Conservation (phyloP, 2,888 invertebrate species). For the Dolomedes plantarius region DNA sequence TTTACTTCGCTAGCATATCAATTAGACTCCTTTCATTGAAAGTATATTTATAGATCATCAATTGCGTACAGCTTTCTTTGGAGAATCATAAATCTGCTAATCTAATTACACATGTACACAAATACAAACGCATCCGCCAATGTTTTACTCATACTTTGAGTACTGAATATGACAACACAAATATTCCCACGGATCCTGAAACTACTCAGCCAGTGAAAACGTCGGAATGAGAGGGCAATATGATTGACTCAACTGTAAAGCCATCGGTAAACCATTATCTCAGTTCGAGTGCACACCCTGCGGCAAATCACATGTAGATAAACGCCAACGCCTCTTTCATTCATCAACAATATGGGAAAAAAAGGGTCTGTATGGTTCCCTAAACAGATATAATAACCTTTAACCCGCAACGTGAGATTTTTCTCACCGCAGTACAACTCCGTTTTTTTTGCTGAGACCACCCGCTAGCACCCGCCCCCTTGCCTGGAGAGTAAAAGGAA, state of each 20-base stretch:
- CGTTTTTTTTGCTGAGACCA: background rate
- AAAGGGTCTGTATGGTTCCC: background rate
- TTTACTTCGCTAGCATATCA: too few relatives aligned
- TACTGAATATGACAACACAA: too few relatives aligned
- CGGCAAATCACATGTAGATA: background rate
- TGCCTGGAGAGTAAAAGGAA: background rate
- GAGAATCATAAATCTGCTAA: too few relatives aligned
- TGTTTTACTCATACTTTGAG: too few relatives aligned
- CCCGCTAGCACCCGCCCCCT: background rate
- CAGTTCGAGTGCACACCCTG: background rate
- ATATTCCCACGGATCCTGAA: background rate
- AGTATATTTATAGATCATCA: too few relatives aligned
- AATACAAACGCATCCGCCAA: too few relatives aligned
- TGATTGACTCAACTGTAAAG: background rate
- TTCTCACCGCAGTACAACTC: slow-evolving; percentile 22
- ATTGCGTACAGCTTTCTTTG: too few relatives aligned
- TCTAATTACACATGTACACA: too few relatives aligned
- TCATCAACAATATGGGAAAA: background rate
- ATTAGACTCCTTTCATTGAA: too few relatives aligned
- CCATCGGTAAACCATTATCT: background rate
- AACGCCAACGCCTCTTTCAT: background rate
- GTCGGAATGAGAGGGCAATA: background rate
- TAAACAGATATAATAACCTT: background rate
- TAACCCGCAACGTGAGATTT: slow-evolving; percentile 34
- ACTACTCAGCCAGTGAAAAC: background rate